These are phyloP conservation scores for Ceriagrion tenellum DNA, from an alignment of 2,888 invertebrate genomes.

Conservation along the genomic window DNA sequence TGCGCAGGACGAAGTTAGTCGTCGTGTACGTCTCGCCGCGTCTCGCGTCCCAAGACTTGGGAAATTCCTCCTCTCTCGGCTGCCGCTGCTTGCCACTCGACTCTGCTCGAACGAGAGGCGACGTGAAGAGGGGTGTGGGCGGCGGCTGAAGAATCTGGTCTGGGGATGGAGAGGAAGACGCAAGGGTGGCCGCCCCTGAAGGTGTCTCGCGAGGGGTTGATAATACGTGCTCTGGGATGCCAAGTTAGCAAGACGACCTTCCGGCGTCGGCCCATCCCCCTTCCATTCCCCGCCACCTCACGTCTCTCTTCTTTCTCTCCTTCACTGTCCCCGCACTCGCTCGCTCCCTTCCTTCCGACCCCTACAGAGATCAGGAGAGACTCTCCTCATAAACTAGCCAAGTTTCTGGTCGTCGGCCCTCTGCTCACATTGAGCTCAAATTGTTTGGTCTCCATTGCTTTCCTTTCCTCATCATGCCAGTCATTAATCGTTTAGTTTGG, in stretches of 20 bases:
- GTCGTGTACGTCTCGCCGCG: background rate
- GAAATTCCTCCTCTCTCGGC: background rate
- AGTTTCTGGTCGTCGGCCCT: background rate
- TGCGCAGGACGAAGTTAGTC: background rate
- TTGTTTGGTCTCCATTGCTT: background rate
- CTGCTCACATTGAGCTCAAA: background rate
- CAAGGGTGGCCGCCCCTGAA: background rate
- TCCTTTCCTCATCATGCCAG: background rate
- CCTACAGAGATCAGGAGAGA: too few relatives aligned
- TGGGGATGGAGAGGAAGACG: background rate
- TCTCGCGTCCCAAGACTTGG: background rate
- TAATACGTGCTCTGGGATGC: slow-evolving; percentile 24
- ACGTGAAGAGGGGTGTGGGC: background rate
- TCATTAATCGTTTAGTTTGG: too few relatives aligned
- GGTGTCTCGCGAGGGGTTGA: background rate
- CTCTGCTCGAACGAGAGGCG: background rate
- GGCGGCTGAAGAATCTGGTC: background rate
- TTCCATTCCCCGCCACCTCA: background rate
- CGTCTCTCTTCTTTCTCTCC: background rate
- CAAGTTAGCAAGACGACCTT: background rate
- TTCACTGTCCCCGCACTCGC: background rate
- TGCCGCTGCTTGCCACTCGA: background rate
- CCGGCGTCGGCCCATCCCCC: background rate
- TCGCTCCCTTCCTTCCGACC: background rate
- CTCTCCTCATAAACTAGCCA: too few relatives aligned